Evolutionary conservation across 2,888 invertebrate genomes (phyloP), one percentile per base, ranked within the genome.

Genomic region (Tigriopus californicus): DNA sequence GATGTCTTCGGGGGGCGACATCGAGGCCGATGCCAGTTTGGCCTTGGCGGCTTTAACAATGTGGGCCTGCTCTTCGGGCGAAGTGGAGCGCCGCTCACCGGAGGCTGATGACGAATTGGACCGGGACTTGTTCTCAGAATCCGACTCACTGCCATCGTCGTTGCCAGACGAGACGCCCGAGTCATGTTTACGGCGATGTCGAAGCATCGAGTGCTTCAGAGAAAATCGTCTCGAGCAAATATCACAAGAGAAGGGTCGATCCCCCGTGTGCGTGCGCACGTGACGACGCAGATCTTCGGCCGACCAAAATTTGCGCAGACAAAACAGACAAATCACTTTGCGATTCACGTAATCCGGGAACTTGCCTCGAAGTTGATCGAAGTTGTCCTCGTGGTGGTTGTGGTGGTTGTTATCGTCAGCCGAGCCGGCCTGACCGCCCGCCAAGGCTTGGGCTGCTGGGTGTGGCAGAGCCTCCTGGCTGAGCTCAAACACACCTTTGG

Each of bases 241-340:
- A 70, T 89, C 87, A 69, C 91, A 92, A 61, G 85, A 85, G 70
- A 90, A 92, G 0, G 91, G 91, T 1, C 90, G 74, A 68, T 91
- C 91, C 0, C 90, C 90, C 0, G 87, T 86, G 70, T 94, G 92
- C 0, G 90, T 91, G 20, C 90, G 76, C 88, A 92, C 91, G 71
- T 94, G 94, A 0, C 91, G 80, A 0, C 91, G 78, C 5, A 92
- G 74, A 70, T 94, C 92, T 70, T 92, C 91, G 0, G 90, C 86
- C 0, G 91, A 91, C 90, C 90, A 91, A 74, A 92, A 92, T 52
- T 90, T 81, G 62, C 91, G 83, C 69, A 90, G 78, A 70, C 92
- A 94, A 68, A 92, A 88, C 0, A 90, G 89, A 70, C 92, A 89
- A 60, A 87, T 84, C 6, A 85, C 81, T 76, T 87, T 87, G 67